Base-by-base conservation (phyloP, 2,888 invertebrate species). In the Stegana nigrithorax region DNA sequence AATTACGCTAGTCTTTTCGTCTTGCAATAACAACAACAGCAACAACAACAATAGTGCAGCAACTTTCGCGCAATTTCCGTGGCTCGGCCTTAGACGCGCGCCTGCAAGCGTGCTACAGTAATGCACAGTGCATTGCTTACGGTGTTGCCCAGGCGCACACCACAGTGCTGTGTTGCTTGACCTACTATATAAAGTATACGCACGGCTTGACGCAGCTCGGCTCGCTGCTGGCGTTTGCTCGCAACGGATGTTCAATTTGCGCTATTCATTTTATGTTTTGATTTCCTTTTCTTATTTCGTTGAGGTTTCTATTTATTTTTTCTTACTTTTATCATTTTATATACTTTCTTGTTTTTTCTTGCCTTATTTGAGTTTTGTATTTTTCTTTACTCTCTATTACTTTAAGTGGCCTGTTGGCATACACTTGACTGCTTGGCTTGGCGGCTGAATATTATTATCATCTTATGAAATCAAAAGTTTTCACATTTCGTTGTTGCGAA, bases 241-340 rank as follows among this genome's bases (percentile, higher is more conserved):
- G 10, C 10, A 51, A 50, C 60, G 75, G 75, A 75, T 78, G 76
- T 75, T 78, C 74, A 78, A 78, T 75, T 75, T 75, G 75, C 78
- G 73, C 76, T 55, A 55, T 36, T 55, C 53, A 55, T 55, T 55
- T 55, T 55, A 47, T 55, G 32, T 55, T 55, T 55, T 32, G 53
- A 55, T 55, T 67, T 67, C 74, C 70, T 50, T 25, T 74, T 75
- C 73, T 78, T 73, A 69, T 73, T 78, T 72, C 66, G 73, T 71
- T 70, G 12, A n/a, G n/a, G n/a, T n/a, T n/a, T n/a, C n/a, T n/a
- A n/a, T n/a, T n/a, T 45, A 1, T 21, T 21, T 45, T 45, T 45
- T 3, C 21, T 10, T 4, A 39, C 4, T 39, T 12, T 39, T 39
- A 39, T 39, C 17, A 36, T 14, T 36, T 14, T 36, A 36, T 44